Percentiles rank a stretch among this genome's conserved stretches.
phyloP scores from a whole-genome alignment of 2,888 invertebrate species.

The Unio pictorum region DNA sequence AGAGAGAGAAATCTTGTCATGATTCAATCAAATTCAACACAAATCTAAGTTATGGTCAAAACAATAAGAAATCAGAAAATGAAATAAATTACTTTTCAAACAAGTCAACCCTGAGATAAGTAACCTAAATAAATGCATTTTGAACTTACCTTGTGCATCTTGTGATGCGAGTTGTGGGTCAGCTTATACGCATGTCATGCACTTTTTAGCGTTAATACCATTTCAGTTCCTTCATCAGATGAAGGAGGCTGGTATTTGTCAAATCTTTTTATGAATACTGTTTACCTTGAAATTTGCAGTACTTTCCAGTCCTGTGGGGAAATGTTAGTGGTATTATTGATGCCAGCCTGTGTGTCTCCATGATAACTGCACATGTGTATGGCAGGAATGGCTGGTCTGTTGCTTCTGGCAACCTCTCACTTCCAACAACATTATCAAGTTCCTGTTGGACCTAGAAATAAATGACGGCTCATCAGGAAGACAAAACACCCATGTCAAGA shows the following conservation, averaged over 20 bases:
- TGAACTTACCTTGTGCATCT: too few species aligned
- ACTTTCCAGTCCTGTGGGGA: conserved; percentile 48
- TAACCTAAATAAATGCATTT: too few species aligned
- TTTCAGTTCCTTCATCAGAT: neutral
- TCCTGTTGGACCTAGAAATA: conserved; percentile 44
- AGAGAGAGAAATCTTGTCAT: too few species aligned
- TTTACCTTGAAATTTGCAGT: conserved; percentile 49
- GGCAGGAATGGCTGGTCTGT: conserved; percentile 55
- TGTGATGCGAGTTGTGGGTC: too few species aligned
- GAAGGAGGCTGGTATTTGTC: neutral
- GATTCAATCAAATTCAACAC: too few species aligned
- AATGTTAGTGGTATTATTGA: conserved; percentile 54
- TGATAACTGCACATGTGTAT: conserved; percentile 56
- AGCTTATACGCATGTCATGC: too few species aligned
- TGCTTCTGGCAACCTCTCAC: conserved; percentile 49
- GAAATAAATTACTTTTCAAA: too few species aligned
- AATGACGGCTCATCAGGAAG: neutral
- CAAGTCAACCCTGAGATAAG: too few species aligned
- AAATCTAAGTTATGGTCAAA: too few species aligned
- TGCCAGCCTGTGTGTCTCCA: conserved; percentile 55
- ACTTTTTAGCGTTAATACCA: too few species aligned
- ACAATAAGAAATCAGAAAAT: too few species aligned
- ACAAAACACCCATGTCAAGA: too few species aligned
- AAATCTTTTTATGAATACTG: neutral
- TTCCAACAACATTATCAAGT: conserved; percentile 50